Evolutionary conservation across 2,888 invertebrate genomes (phyloP).

Genomic region (Plagiodera versicolora): DNA sequence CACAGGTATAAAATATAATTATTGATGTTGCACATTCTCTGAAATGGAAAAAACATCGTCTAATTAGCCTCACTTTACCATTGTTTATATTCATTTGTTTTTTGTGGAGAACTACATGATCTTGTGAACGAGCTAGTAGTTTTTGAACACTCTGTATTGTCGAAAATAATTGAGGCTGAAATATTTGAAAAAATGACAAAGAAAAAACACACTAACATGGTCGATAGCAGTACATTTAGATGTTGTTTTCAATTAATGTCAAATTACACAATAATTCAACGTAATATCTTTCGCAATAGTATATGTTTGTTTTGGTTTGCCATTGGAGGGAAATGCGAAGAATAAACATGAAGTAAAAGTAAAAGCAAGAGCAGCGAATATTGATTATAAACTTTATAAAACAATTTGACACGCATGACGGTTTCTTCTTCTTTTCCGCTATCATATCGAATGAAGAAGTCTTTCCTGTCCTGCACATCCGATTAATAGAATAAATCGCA

Average conservation of each 20-base stretch:
- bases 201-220: no score
- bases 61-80: background rate
- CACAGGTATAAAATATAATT: background rate
- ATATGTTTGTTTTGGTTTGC: constrained; percentile 7
- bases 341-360: constrained; percentile 12
- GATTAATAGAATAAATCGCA: constrained; percentile 16
- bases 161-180: no score
- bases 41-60: background rate
- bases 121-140: no score
- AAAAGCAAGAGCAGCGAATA: constrained; percentile 7
- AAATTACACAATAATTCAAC: background rate
- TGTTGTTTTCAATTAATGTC: background rate
- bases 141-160: no score
- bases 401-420: no score
- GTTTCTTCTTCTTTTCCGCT: no score
- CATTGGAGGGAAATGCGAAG: background rate
- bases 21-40: background rate
- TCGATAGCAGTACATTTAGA: no score
- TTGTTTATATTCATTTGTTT: background rate
- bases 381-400: no score
- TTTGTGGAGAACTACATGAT: no score
- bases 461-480: background rate
- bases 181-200: no score
- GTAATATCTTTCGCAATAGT: background rate
- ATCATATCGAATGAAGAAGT: background rate